phyloP scores from a whole-genome alignment of 2,888 invertebrate species.

The Troides aeacus region DNA sequence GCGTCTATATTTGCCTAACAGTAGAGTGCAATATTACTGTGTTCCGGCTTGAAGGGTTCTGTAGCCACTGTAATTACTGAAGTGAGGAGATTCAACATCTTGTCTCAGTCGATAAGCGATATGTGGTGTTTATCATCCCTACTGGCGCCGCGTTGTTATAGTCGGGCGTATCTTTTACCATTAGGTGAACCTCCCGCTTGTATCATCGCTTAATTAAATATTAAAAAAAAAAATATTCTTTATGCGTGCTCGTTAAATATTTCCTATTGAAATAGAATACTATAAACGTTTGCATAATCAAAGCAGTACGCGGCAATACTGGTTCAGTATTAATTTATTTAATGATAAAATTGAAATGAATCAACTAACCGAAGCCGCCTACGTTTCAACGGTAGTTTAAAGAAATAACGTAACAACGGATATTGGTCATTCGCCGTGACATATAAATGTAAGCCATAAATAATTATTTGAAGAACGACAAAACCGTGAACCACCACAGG shows the following conservation, averaged over 20 bases:
- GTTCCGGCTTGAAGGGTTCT: no score
- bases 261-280: conserved; percentile 1
- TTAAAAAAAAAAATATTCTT: background rate
- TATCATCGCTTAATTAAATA: no score
- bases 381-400: conserved; percentile 11
- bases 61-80: no score
- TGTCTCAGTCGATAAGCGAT: no score
- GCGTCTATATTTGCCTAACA: no score
- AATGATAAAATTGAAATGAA: conserved; percentile 24
- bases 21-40: no score
- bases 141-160: no score
- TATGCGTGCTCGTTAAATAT: background rate
- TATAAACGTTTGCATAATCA: conserved; percentile 15
- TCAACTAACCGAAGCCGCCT: conserved; percentile 4
- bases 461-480: conserved; percentile 39
- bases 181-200: no score
- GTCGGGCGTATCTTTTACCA: no score
- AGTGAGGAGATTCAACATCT: no score
- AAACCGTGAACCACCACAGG: conserved; percentile 51
- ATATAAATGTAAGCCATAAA: conserved; percentile 35
- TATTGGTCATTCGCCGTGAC: conserved; percentile 31
- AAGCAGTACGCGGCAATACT: conserved; percentile 9
- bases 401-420: conserved; percentile 26
- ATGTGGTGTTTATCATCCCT: no score
- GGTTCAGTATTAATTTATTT: conserved; percentile 21